phyloP scores from a whole-genome alignment of 2,113 vertebrate genomes.

The Noturus placidus region DNA sequence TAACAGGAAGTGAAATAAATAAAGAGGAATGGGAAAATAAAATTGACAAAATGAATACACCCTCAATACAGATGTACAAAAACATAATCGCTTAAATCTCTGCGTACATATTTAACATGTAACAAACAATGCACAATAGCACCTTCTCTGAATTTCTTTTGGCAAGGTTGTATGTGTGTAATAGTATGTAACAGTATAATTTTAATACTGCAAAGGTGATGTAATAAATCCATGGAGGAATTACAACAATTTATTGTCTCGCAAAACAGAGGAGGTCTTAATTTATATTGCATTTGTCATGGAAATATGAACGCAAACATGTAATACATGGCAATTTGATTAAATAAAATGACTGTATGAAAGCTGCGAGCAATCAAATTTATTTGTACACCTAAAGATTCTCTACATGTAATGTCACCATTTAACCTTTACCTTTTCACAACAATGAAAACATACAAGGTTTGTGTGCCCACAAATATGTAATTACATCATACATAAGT shows the following conservation, averaged over 20 bases:
- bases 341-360: not conserved
- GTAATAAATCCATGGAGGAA: not conserved
- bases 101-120: constrained; percentile 8
- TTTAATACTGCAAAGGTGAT: constrained; percentile 3
- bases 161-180: not conserved
- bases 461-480: not conserved
- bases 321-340: not conserved
- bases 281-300: not conserved
- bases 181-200: not conserved
- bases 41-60: not conserved
- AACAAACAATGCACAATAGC: constrained; percentile 13
- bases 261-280: not conserved
- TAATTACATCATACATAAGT: not conserved
- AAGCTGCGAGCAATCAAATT: not conserved
- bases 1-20: constrained; percentile 16
- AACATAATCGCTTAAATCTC: not conserved
- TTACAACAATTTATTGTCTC: not conserved
- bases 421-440: not conserved
- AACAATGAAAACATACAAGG: not conserved
- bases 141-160: constrained; percentile 20
- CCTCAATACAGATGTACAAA: constrained; percentile 13
- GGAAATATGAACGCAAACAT: not conserved
- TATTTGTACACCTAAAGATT: not conserved
- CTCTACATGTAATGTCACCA: constrained; percentile 1
- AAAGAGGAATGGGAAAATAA: not conserved